A percentile compares a stretch with the other conserved stretches of the same genome.
These are phyloP conservation scores for Penaeus chinensis DNA, from an alignment of 1,140 invertebrate genomes.

Conservation along the genomic window DNA sequence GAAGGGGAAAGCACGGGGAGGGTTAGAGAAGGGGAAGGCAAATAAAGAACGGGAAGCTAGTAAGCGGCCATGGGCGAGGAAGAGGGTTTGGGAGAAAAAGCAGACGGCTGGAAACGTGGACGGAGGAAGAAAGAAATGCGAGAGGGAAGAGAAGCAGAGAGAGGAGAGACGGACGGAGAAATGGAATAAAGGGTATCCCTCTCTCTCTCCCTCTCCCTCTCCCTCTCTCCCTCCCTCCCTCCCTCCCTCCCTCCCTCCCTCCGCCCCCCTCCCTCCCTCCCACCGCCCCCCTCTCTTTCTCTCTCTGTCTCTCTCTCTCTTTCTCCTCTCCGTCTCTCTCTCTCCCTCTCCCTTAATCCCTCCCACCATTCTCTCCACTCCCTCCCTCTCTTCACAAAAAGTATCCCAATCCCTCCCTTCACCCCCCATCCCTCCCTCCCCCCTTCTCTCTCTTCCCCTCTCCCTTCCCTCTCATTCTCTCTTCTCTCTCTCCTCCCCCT, in stretches of 20 bases:
- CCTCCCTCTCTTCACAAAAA: slow-evolving; percentile 3
- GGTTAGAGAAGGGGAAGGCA: too few relatives aligned
- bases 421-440: slow-evolving; percentile 15
- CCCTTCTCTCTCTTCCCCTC: slow-evolving; percentile 2
- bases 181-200: not conserved
- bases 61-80: too few relatives aligned
- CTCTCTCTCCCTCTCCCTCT: slow-evolving; percentile 1
- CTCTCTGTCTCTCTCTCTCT: slow-evolving; percentile 26
- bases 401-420: slow-evolving; percentile 2
- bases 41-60: too few relatives aligned
- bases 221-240: not conserved
- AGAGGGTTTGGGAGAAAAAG: too few relatives aligned
- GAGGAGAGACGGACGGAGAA: not conserved
- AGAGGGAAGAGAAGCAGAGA: too few relatives aligned
- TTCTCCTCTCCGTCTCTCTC: not conserved
- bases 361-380: slow-evolving; percentile 24
- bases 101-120: too few relatives aligned
- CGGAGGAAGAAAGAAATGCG: too few relatives aligned
- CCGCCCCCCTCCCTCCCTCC: too few relatives aligned
- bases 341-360: not conserved
- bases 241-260: not conserved
- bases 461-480: not conserved
- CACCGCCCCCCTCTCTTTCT: slow-evolving; percentile 24
- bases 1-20: too few relatives aligned
- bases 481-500: not conserved